Evolutionary conservation across 1,140 invertebrate species (phyloP).

Genomic region (Drosophila melanica): DNA sequence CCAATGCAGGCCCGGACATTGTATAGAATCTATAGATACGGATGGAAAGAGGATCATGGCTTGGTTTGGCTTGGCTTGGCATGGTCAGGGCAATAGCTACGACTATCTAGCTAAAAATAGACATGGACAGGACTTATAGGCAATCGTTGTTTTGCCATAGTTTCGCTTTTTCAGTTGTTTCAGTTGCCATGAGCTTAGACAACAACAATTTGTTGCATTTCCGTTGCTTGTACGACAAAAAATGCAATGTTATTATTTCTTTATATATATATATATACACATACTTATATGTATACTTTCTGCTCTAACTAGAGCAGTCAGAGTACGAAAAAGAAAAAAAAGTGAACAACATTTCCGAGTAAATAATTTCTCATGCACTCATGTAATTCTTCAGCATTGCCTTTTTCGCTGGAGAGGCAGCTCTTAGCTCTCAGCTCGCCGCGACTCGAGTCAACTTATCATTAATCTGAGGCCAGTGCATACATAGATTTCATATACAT

Average conservation of each 20-base stretch:
- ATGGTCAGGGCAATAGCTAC: slow-evolving; percentile 6
- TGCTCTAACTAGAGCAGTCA: slow-evolving; percentile 53
- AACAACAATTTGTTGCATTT: slow-evolving; percentile 78
- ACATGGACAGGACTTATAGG: slow-evolving; percentile 33
- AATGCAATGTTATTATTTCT: slow-evolving; percentile 60
- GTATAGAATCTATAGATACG: slow-evolving; percentile 22
- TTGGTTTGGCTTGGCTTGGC: background rate
- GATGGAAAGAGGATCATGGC: slow-evolving; percentile 19
- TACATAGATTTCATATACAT: slow-evolving; percentile 23
- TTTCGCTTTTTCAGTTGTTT: slow-evolving; percentile 64
- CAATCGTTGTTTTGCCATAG: slow-evolving; percentile 42
- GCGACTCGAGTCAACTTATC: slow-evolving; percentile 34
- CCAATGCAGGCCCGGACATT: slow-evolving; percentile 55
- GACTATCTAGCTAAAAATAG: slow-evolving; percentile 42
- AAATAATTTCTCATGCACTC: slow-evolving; percentile 77
- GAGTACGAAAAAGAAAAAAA: slow-evolving; percentile 28
- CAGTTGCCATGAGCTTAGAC: slow-evolving; percentile 28
- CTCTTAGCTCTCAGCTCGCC: slow-evolving; percentile 15
- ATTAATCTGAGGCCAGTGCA: slow-evolving; percentile 37
- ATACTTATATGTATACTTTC: slow-evolving; percentile 1
- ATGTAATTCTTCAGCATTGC: slow-evolving; percentile 49
- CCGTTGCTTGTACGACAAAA: slow-evolving; percentile 73
- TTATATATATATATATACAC: slow-evolving; percentile 7
- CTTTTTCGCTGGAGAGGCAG: slow-evolving; percentile 42
- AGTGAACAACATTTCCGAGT: slow-evolving; percentile 66